Base-by-base conservation (phyloP, 1,140 invertebrate species). In the Andrena cerasifolii region DNA sequence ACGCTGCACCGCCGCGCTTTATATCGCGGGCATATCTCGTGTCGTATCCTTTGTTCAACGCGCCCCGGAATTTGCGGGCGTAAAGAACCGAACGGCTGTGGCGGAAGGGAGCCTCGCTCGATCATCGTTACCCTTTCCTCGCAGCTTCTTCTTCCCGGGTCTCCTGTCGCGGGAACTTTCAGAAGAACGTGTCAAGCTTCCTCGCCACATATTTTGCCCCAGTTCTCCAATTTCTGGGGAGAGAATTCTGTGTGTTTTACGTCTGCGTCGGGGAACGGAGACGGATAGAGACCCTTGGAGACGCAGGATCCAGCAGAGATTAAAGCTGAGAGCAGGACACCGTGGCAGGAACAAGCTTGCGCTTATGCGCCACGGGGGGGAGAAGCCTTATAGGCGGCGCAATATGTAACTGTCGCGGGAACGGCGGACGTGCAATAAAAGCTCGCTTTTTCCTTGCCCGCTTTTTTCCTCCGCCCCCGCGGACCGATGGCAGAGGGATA, bases 401-500 rank as follows among this genome's bases (percentile, higher is more conserved):
- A 84, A 87, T 88, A 86, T 87, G 86, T 87, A 88, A 87, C 87
- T 87, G 87, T 88, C 88, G 83, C 75, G 71, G 62, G 82, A 75
- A 68, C 59, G 78, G 61, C 63, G 78, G 45, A 61, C 62, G 72
- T 83, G 77, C 82, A 88, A 87, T 88, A 87, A 88, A 86, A 82
- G 59, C 78, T 68, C 45, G 54, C 61, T 80, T 83, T 80, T 84
- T 79, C 51, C 68, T 33, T 70, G 73, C 56, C 77, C 61, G 73
- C 83, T 81, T 86, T 80, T 58, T 28, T 80, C 49, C 16, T 26
- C 7, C 5, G 26, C 49, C 45, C 81, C n/a, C n/a, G n/a, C n/a
- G n/a, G n/a, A n/a, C n/a, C 47, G 12, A 21, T 8, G 4, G 3
- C 51, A n/a, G 21, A 40, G 56, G 72, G 77, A 83, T 79, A 82